Evolutionary conservation across 2,888 invertebrate species (phyloP).

Genomic region (Ophion slaviceki): DNA sequence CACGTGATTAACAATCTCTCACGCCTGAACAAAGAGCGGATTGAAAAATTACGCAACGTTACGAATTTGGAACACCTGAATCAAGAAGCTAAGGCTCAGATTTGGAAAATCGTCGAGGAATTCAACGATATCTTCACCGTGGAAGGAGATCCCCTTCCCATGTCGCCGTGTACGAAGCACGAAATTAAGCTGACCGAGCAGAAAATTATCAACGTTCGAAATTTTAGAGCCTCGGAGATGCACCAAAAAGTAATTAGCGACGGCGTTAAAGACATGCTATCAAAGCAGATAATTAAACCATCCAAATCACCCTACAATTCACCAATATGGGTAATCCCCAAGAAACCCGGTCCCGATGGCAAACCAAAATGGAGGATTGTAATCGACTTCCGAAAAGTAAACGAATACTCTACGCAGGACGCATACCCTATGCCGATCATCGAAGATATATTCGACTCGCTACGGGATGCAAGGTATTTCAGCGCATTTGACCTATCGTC

Average conservation of each 20-base stretch:
- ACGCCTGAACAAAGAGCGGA: background rate
- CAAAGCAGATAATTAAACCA: slow-evolving; percentile 31
- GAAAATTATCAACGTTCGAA: slow-evolving; percentile 36
- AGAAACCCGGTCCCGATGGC: slow-evolving; percentile 44
- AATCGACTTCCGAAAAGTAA: slow-evolving; percentile 19
- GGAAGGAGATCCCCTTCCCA: slow-evolving; percentile 34
- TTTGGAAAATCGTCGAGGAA: slow-evolving; percentile 32
- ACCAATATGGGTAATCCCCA: slow-evolving; percentile 47
- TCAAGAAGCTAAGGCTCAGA: slow-evolving; percentile 2
- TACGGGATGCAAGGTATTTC: slow-evolving; percentile 68
- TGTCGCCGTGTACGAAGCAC: slow-evolving; percentile 32
- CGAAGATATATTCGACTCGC: slow-evolving; percentile 66
- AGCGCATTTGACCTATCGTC: slow-evolving; percentile 69
- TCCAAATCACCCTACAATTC: slow-evolving; percentile 22
- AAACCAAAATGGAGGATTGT: slow-evolving; percentile 48
- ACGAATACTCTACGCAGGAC: slow-evolving; percentile 27
- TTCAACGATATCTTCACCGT: slow-evolving; percentile 30
- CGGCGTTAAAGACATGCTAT: slow-evolving; percentile 28
- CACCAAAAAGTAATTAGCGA: slow-evolving; percentile 11
- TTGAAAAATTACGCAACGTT: slow-evolving; percentile 8
- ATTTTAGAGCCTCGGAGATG: slow-evolving; percentile 23
- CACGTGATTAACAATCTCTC: slow-evolving; percentile 20
- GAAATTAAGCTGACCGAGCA: slow-evolving; percentile 27
- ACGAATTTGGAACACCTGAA: slow-evolving; percentile 23
- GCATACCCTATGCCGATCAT: slow-evolving; percentile 45